Percentiles rank a stretch among this genome's conserved stretches.
phyloP scores from a whole-genome alignment of 2,888 invertebrate species.

The Sialis lutaria region DNA sequence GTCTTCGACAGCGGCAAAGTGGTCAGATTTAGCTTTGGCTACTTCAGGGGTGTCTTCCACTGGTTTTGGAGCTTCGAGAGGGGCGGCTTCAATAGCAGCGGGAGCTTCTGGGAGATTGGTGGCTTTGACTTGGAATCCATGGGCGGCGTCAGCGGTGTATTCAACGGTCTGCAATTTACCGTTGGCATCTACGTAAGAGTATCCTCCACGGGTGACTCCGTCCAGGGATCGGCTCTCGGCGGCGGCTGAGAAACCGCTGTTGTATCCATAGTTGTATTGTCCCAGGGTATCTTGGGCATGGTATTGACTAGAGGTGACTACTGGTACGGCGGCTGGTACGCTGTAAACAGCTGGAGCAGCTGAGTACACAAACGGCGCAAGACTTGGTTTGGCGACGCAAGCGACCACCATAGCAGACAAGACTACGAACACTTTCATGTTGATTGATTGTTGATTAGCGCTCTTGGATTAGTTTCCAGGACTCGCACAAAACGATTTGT shows the following conservation, averaged over 20 bases:
- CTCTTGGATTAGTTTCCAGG: background rate
- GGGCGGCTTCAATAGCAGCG: conserved; percentile 17
- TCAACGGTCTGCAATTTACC: conserved; percentile 39
- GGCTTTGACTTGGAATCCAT: conserved; percentile 42
- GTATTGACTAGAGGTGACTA: conserved; percentile 21
- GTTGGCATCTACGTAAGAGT: conserved; percentile 40
- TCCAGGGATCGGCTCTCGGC: conserved; percentile 36
- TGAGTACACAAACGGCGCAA: background rate
- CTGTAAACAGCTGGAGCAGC: background rate
- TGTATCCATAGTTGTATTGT: conserved; percentile 43
- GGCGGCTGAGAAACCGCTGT: conserved; percentile 38
- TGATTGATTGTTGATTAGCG: background rate
- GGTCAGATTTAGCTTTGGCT: conserved; percentile 24
- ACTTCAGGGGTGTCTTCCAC: conserved; percentile 30
- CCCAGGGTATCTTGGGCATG: conserved; percentile 42
- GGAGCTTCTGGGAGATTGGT: conserved; percentile 34
- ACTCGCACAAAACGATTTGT: too few species aligned
- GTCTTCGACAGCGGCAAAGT: conserved; percentile 22
- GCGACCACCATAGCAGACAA: background rate
- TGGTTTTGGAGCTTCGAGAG: conserved; percentile 14
- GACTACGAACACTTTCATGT: background rate
- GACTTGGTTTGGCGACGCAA: background rate
- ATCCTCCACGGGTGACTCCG: conserved; percentile 40
- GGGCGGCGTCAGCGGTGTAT: conserved; percentile 34
- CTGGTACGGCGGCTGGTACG: conserved; percentile 1